Evolutionary conservation across 1,140 invertebrate species (phyloP), one percentile per base, ranked within the genome.

Genomic region (Aphelenchoides fujianensis): DNA sequence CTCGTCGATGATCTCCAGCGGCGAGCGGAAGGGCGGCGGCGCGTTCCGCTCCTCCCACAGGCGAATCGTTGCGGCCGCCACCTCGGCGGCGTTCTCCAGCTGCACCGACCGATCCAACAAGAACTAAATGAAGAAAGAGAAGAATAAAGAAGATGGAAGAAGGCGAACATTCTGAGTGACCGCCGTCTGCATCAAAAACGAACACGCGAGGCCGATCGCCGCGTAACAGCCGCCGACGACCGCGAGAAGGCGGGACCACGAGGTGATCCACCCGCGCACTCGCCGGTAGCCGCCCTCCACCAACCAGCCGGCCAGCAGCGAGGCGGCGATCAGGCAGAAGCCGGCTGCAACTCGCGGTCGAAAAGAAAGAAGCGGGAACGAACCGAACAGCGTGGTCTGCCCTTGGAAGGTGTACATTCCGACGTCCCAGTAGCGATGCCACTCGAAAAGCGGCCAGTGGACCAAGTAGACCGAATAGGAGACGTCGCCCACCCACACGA

Each of bases 401-500:
- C 23, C 23, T 48, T 23, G 12, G 41, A 48, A 48, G 12, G 41
- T 48, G 41, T 48, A 48, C 41, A 48, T 48, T 48, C 23, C 23
- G 41, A 48, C 41, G 23, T 48, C 41, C 41, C 12, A 48, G 23
- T 48, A 48, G 12, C 23, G 12, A 16, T 48, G 41, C 41, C 12
- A 23, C 41, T 48, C 41, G 23, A 48, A 48, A 23, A 67, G 52
- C 1, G 64, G 64, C 64, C 64, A 67, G 32, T 67, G 64, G n/a
- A 67, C 27, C 19, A 67, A 28, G 32, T 67, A 67, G n/a, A 67
- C 41, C 16, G 64, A 67, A 48, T 67, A 67, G 12, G 64, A 67
- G 35, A 67, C 23, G 12, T 67, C 23, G 12, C 41, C 41, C 37
- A 1, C 32, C 64, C 2, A 67, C 30, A 48, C 41, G 41, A 48